A percentile compares a stretch with the other conserved stretches of the same genome.
Conservation (phyloP, 2,797 vertebrate genomes). For the Leptodactylus fallax region DNA sequence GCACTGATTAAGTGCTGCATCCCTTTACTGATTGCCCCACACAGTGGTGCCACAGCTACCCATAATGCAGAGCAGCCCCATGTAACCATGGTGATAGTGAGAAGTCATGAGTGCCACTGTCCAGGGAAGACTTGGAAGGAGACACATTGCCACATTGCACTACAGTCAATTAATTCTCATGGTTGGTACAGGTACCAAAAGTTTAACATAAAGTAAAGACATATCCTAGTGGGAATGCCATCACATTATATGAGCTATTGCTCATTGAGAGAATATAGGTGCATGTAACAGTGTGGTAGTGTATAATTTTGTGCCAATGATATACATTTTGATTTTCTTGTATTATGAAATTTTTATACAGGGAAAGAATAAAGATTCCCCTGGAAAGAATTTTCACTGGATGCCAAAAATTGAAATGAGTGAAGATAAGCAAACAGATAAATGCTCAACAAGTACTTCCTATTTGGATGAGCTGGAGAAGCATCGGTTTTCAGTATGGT, state of each 20-base stretch:
- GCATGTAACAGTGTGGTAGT: not conserved
- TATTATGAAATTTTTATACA: constrained; percentile 52
- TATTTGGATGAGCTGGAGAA: constrained; percentile 74
- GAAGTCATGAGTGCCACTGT: too few species aligned
- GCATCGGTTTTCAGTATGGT: constrained; percentile 77
- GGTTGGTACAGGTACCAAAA: not conserved
- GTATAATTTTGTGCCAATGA: not conserved
- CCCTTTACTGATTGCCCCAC: too few species aligned
- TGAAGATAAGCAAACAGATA: constrained; percentile 56
- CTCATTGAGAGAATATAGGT: not conserved
- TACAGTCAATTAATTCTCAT: not conserved
- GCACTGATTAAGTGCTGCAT: not conserved
- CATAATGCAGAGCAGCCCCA: not conserved
- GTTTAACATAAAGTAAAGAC: not conserved
- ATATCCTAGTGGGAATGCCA: too few species aligned
- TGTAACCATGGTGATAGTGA: too few species aligned
- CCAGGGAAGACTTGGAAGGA: not conserved
- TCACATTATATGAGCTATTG: too few species aligned
- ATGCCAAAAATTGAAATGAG: constrained; percentile 46
- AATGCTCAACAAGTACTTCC: constrained; percentile 39
- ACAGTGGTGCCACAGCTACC: too few species aligned
- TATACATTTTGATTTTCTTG: not conserved
- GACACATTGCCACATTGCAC: too few species aligned
- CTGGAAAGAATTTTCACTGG: constrained; percentile 49
- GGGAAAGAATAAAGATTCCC: constrained; percentile 52